phyloP scores from a whole-genome alignment of 1,140 invertebrate species.

The Sitophilus oryzae region DNA sequence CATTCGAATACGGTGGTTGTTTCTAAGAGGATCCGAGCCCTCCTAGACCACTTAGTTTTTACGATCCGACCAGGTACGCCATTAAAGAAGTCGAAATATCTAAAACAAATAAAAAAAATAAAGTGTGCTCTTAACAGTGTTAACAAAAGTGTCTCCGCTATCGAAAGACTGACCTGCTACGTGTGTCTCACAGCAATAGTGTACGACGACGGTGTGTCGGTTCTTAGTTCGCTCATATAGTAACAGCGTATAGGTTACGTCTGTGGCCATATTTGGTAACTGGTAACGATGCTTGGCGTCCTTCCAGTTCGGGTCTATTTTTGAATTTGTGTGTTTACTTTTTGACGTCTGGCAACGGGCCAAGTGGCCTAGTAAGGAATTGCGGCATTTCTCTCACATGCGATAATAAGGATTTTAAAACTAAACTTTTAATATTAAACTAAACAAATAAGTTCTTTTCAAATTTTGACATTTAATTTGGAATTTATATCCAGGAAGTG shows the following conservation, averaged over 20 bases:
- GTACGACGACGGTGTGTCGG: constrained; percentile 12
- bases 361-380: constrained; percentile 35
- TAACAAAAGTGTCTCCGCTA: neutral
- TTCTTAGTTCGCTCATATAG: constrained; percentile 7
- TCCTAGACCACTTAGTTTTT: constrained; percentile 37
- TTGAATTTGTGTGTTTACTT: constrained; percentile 30
- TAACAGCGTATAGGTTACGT: neutral
- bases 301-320: constrained; percentile 29
- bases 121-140: no score
- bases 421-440: no score
- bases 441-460: no score
- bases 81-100: no score
- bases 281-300: constrained; percentile 21
- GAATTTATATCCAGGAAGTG: no score
- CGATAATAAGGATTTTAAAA: neutral
- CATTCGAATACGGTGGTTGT: constrained; percentile 46
- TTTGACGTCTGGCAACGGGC: constrained; percentile 26
- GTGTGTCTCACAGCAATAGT: constrained; percentile 9
- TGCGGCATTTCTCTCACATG: constrained; percentile 11
- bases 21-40: constrained; percentile 42
- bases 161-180: neutral
- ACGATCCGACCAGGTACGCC: constrained; percentile 43
- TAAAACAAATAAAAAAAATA: constrained; percentile 2
- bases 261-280: constrained; percentile 36
- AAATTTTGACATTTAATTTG: no score